phyloP scores from a whole-genome alignment of 2,888 invertebrate genomes.

The Drosophila kambysellisi region DNA sequence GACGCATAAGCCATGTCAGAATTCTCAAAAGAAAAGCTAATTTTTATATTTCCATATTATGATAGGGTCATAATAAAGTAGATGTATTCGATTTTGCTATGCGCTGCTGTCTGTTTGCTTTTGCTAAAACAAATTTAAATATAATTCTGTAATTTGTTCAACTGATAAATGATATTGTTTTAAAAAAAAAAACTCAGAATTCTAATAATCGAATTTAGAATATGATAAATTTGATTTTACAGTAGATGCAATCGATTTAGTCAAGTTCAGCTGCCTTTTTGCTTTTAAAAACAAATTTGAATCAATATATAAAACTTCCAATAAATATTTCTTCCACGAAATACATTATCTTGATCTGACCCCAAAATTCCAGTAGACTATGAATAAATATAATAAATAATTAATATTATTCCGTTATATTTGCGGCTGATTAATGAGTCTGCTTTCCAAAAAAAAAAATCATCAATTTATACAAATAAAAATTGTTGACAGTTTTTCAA shows the following conservation, averaged over 20 bases:
- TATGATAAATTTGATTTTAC: not conserved
- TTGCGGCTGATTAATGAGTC: not conserved
- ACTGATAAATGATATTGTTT: not conserved
- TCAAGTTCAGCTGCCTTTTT: not conserved
- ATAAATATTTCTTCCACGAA: not conserved
- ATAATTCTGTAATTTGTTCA: not conserved
- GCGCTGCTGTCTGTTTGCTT: not conserved
- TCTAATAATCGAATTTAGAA: not conserved
- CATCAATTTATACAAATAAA: not conserved
- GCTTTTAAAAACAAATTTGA: not conserved
- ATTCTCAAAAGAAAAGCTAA: not conserved
- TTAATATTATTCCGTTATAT: not conserved
- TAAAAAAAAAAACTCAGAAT: not conserved
- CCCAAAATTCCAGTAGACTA: not conserved
- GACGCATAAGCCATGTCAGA: not conserved
- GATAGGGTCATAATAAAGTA: not conserved
- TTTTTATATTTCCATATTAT: not conserved
- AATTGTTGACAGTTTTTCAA: not conserved
- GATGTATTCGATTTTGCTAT: not conserved
- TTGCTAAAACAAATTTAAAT: not conserved
- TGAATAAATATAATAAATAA: not conserved
- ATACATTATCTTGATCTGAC: not conserved
- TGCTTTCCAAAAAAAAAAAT: not conserved
- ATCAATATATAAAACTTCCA: not conserved
- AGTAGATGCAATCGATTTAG: not conserved